Conservation (phyloP, 2,888 invertebrate genomes). For the Meiosimyza decipiens region DNA sequence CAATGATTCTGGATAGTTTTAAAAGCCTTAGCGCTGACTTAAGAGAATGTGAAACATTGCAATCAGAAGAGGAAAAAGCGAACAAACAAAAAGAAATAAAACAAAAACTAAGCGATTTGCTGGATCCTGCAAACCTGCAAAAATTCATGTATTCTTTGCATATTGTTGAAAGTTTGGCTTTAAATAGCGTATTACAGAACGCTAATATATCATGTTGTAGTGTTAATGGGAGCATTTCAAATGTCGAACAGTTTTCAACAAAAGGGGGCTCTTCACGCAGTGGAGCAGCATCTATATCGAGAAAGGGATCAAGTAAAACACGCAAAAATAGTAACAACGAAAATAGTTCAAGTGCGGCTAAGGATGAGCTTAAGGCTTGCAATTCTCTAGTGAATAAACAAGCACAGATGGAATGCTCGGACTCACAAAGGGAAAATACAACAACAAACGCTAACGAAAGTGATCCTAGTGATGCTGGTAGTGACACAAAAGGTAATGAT, state of each 20-base stretch:
- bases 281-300: conserved; percentile 37
- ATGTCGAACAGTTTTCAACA: conserved; percentile 48
- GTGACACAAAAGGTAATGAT: conserved; percentile 50
- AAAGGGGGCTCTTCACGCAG: conserved; percentile 17
- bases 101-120: conserved; percentile 74
- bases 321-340: conserved; percentile 51
- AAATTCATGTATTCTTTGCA: conserved; percentile 95
- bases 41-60: conserved; percentile 52
- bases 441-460: conserved; percentile 1
- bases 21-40: conserved; percentile 73
- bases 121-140: conserved; percentile 90
- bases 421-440: conserved; percentile 45
- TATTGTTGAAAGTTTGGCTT: conserved; percentile 82
- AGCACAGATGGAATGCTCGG: conserved; percentile 30
- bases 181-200: conserved; percentile 55
- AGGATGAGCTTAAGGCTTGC: conserved; percentile 13
- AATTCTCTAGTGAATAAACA: conserved; percentile 6
- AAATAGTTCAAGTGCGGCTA: conserved; percentile 11
- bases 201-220: conserved; percentile 43
- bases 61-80: conserved; percentile 55
- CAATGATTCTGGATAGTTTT: conserved; percentile 81
- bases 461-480: conserved; percentile 35
- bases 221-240: conserved; percentile 50
- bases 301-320: conserved; percentile 47
- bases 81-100: conserved; percentile 63